Percentiles rank a stretch among this genome's conserved stretches.
These are phyloP conservation scores for Caenorhabditis zanzibari DNA, from an alignment of 2,888 invertebrate genomes.

Conservation along the genomic window DNA sequence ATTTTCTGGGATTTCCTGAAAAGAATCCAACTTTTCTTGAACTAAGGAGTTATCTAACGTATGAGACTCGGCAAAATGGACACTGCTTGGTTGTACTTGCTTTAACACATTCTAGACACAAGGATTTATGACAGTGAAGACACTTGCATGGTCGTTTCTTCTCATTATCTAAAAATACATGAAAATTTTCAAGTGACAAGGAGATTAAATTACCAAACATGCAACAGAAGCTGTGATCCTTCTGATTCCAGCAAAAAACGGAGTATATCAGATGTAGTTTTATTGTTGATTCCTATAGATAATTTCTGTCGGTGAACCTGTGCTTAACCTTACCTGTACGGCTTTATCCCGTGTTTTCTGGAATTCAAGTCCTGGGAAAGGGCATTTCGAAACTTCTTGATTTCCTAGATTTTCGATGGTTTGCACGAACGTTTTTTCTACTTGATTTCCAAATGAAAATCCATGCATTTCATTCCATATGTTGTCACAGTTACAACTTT, in stretches of 20 bases:
- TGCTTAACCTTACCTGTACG: no score
- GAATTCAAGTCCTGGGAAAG: background rate
- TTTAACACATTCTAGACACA: background rate
- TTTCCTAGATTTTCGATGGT: background rate
- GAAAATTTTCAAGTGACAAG: background rate
- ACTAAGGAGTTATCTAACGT: background rate
- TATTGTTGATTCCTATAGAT: background rate
- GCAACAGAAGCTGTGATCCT: background rate
- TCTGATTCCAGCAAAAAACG: background rate
- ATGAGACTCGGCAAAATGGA: background rate
- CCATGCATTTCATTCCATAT: constrained; percentile 6
- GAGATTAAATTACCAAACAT: background rate
- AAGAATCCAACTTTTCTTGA: no score
- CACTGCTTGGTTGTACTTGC: background rate
- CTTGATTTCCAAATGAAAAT: background rate
- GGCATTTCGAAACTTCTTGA: background rate
- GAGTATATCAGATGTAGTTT: background rate
- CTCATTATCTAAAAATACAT: background rate
- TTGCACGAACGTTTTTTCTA: background rate
- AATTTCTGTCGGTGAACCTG: background rate
- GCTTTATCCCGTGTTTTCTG: background rate
- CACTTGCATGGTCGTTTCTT: background rate
- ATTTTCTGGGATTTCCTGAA: background rate
- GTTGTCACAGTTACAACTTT: background rate
- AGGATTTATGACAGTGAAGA: background rate